phyloP scores from a whole-genome alignment of 2,113 vertebrate genomes.

The Calyptommatus sinebrachiatus region DNA sequence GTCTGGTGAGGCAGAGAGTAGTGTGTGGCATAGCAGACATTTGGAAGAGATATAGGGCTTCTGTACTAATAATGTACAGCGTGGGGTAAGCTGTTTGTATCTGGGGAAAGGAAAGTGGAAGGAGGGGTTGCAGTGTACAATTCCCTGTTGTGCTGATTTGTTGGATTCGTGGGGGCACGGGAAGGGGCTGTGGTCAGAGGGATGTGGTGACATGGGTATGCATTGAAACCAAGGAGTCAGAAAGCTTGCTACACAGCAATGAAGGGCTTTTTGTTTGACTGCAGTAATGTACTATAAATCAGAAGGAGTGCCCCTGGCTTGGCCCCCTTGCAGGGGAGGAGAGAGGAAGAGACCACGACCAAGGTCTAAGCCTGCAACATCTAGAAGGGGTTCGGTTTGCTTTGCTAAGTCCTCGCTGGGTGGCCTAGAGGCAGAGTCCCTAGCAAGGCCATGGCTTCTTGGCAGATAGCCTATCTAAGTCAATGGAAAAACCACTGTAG shows the following conservation, averaged over 20 bases:
- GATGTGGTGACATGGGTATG: constrained; percentile 34
- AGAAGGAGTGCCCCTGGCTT: constrained; percentile 25
- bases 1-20: not conserved
- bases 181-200: constrained; percentile 42
- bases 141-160: rapidly evolving
- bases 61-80: not conserved
- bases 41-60: not conserved
- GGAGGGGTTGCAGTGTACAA: constrained; percentile 1
- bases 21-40: not conserved
- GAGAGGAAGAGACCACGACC: not conserved
- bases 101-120: not conserved
- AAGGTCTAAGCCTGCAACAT: not conserved
- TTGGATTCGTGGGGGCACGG: not conserved
- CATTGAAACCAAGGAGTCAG: constrained; percentile 17
- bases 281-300: constrained; percentile 66
- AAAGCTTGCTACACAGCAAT: constrained; percentile 10
- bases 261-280: constrained; percentile 64
- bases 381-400: not conserved
- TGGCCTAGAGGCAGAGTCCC: not conserved
- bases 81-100: not conserved
- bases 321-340: constrained; percentile 23
- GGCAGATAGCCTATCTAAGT: not conserved
- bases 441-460: not conserved
- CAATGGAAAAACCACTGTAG: not conserved
- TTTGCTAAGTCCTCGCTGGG: not conserved